Conservation (phyloP, 2,888 invertebrate species). For the Meganola albula region DNA sequence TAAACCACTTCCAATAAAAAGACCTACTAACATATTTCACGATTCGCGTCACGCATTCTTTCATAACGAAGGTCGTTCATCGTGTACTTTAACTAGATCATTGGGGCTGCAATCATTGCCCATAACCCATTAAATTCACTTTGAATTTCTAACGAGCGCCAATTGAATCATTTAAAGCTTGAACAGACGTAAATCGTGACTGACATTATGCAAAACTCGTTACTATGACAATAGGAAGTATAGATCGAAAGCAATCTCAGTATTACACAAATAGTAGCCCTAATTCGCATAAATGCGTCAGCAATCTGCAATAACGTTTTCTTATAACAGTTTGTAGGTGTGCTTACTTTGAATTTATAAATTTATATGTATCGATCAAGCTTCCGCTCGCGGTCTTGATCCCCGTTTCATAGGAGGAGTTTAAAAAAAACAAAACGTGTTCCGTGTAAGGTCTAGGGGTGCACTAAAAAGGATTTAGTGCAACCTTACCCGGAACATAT, state of each 20-base stretch:
- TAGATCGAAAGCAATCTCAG: conserved; percentile 39
- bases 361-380: no score
- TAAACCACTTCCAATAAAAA: no score
- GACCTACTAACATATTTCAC: conserved; percentile 20
- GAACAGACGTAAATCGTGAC: conserved; percentile 55
- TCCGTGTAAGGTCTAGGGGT: no score
- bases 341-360: no score
- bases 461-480: no score
- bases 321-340: no score
- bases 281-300: no score
- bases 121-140: conserved; percentile 48
- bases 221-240: conserved; percentile 52
- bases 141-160: conserved; percentile 49
- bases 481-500: no score
- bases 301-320: no score
- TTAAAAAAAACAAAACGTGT: no score
- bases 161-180: conserved; percentile 56
- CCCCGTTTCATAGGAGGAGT: no score
- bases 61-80: conserved; percentile 56
- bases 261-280: conserved; percentile 32
- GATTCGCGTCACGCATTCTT: conserved; percentile 43
- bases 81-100: conserved; percentile 52
- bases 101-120: conserved; percentile 52
- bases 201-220: conserved; percentile 60
- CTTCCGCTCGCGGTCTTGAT: no score